Conservation (phyloP, 2,888 invertebrate species). For the Habrosyne pyritoides region DNA sequence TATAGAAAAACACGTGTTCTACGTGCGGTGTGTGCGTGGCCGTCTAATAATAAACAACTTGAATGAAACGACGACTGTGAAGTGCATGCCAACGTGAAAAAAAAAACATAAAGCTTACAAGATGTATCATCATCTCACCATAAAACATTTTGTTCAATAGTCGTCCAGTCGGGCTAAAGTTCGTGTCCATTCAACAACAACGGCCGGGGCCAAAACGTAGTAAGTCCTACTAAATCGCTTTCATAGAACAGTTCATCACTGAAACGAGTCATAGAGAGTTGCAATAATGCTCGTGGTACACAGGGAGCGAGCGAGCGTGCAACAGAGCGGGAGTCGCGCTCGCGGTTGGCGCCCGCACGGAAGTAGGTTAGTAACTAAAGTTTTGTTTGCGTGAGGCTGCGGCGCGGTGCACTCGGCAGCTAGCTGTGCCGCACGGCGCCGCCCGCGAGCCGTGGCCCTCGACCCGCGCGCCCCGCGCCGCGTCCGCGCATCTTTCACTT, state of each 20-base stretch:
- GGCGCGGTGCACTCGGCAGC: slow-evolving; percentile 71
- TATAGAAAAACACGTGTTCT: slow-evolving; percentile 44
- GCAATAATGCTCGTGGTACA: slow-evolving; percentile 32
- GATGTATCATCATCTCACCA: slow-evolving; percentile 77
- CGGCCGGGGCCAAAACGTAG: slow-evolving; percentile 39
- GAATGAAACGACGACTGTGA: slow-evolving; percentile 55
- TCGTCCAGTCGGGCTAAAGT: slow-evolving; percentile 57
- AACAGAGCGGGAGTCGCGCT: slow-evolving; percentile 59
- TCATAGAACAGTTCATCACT: slow-evolving; percentile 72
- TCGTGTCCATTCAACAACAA: slow-evolving; percentile 71
- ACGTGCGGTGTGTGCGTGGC: slow-evolving; percentile 70
- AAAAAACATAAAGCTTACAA: slow-evolving; percentile 63
- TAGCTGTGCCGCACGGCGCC: slow-evolving; percentile 55
- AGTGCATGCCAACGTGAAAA: slow-evolving; percentile 73
- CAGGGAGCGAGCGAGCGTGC: slow-evolving; percentile 47
- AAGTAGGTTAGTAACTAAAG: slow-evolving; percentile 84
- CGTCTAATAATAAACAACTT: slow-evolving; percentile 51
- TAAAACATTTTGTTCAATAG: slow-evolving; percentile 79
- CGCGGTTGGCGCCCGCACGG: slow-evolving; percentile 81
- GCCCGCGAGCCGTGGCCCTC: slow-evolving; percentile 37
- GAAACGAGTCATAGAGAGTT: slow-evolving; percentile 60
- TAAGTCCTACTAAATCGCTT: slow-evolving; percentile 52
- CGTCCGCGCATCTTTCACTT: slow-evolving; percentile 74
- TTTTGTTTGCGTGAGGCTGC: slow-evolving; percentile 84
- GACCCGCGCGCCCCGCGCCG: slow-evolving; percentile 48